phyloP scores from a whole-genome alignment of 2,888 invertebrate species.

The Pseudoips prasinana region DNA sequence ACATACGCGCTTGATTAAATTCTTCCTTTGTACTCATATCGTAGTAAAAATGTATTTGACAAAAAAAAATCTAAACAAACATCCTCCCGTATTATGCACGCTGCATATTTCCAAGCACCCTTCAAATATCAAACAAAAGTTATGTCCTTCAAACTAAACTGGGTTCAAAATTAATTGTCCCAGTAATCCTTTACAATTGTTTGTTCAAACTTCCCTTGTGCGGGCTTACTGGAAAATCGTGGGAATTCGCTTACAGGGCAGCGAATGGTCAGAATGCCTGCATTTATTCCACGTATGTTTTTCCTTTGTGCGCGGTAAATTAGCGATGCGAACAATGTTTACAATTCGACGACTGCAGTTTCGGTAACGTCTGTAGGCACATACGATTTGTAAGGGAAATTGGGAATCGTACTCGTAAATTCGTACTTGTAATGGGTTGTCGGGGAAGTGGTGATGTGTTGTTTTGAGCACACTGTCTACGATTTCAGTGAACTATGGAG shows the following conservation, averaged over 20 bases:
- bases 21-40: too few relatives aligned
- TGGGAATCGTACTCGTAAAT: constrained; percentile 13
- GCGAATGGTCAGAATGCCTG: constrained; percentile 39
- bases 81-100: too few relatives aligned
- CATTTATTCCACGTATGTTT: constrained; percentile 41
- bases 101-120: not conserved
- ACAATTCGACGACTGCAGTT: constrained; percentile 23
- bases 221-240: constrained; percentile 30
- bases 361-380: constrained; percentile 11
- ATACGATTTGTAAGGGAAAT: constrained; percentile 23
- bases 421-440: too few relatives aligned
- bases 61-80: too few relatives aligned
- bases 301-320: constrained; percentile 45
- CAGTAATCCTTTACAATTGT: constrained; percentile 6
- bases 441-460: not conserved
- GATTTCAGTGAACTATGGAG: too few relatives aligned
- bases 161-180: constrained; percentile 6
- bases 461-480: too few relatives aligned
- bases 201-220: constrained; percentile 6
- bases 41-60: too few relatives aligned
- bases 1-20: too few relatives aligned
- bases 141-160: not conserved
- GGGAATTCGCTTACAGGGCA: constrained; percentile 34
- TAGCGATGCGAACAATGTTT: constrained; percentile 43
- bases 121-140: not conserved